Evolutionary conservation across 2,888 invertebrate species (phyloP).

Genomic region (Drosophila greeni): DNA sequence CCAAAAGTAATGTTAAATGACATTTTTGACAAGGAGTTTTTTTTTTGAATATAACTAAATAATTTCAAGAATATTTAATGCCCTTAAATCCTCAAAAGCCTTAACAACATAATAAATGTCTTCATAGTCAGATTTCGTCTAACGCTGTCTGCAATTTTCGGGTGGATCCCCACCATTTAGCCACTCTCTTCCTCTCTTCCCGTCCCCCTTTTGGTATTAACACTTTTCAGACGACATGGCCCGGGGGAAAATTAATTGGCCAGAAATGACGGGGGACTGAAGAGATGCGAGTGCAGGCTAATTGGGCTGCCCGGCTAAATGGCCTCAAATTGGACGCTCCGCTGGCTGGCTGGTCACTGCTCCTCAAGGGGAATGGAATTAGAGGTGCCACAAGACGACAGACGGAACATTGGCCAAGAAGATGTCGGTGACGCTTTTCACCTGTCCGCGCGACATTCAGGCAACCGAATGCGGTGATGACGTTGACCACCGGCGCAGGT

Average conservation of each 20-base stretch:
- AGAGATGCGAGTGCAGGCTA: conserved; percentile 39
- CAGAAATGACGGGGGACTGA: conserved; percentile 20
- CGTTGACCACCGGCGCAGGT: conserved; percentile 63
- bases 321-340: conserved; percentile 52
- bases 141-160: conserved; percentile 1
- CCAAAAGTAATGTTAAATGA: not conserved
- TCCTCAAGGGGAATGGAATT: conserved; percentile 17
- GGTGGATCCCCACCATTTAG: conserved; percentile 2
- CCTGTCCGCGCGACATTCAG: conserved; percentile 49
- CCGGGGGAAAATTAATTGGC: conserved; percentile 24
- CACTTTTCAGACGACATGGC: conserved; percentile 15
- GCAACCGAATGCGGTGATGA: conserved; percentile 55
- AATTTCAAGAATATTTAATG: not conserved
- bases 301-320: conserved; percentile 52
- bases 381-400: conserved; percentile 13
- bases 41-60: not conserved
- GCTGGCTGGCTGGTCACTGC: conserved; percentile 37
- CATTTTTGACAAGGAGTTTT: not conserved
- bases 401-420: conserved; percentile 26
- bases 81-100: not conserved
- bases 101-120: conserved; percentile 10
- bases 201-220: conserved; percentile 11
- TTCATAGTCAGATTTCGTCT: conserved; percentile 3
- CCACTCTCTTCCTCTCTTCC: too few species aligned
- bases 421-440: conserved; percentile 55